These are phyloP conservation scores for Stigmatopora argus DNA, from an alignment of 2,113 vertebrate genomes.

Conservation along the genomic window DNA sequence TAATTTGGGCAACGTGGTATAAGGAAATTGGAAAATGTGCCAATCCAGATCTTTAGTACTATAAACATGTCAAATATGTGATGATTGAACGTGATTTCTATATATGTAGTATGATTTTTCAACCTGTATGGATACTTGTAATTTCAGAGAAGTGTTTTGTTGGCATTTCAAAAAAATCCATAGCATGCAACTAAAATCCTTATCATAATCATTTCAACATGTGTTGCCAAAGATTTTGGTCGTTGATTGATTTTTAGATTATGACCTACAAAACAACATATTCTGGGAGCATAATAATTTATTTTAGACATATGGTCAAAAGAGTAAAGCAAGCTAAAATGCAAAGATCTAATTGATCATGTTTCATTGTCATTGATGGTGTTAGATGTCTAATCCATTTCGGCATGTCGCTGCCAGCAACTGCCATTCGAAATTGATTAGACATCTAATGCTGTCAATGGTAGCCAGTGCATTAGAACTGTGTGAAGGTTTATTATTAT, in stretches of 20 bases:
- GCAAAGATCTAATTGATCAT: not conserved
- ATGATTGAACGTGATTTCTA: too few species aligned
- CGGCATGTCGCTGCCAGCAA: too few species aligned
- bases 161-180: constrained; percentile 6
- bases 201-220: not conserved
- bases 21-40: not conserved
- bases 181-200: not conserved
- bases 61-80: too few species aligned
- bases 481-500: constrained; percentile 38
- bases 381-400: too few species aligned
- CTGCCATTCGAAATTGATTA: too few species aligned
- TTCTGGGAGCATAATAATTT: not conserved
- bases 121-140: not conserved
- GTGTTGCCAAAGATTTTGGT: not conserved
- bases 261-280: not conserved
- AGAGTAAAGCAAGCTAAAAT: constrained; percentile 6
- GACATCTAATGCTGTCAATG: too few species aligned
- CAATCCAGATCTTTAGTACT: too few species aligned
- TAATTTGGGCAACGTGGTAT: not conserved
- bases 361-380: too few species aligned
- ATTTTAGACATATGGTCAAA: not conserved
- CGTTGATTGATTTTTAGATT: not conserved
- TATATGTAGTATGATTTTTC: too few species aligned
- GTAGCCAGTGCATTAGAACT: constrained; percentile 4
- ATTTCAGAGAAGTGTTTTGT: not conserved